Percentiles rank a stretch among this genome's conserved stretches.
phyloP scores from a whole-genome alignment of 2,888 invertebrate species.

The Cheilosia vulpina region DNA sequence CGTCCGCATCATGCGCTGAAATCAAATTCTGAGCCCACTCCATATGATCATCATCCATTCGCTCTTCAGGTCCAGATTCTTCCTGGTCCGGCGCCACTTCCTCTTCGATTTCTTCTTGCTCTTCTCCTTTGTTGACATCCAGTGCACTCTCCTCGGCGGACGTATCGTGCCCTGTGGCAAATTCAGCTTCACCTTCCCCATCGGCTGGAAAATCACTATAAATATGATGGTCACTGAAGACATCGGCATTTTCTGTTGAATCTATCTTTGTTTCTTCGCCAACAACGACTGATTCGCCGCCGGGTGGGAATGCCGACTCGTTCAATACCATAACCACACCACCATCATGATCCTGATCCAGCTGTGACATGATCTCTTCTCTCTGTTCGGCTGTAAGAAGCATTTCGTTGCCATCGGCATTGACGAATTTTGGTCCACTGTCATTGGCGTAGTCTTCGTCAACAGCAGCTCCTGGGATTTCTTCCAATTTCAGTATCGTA shows the following conservation, averaged over 20 bases:
- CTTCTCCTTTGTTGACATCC: slow-evolving; percentile 31
- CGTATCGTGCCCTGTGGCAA: slow-evolving; percentile 3
- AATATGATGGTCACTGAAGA: slow-evolving; percentile 80
- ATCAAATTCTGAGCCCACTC: slow-evolving; percentile 82
- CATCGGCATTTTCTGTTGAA: slow-evolving; percentile 79
- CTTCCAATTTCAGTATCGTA: slow-evolving; percentile 76
- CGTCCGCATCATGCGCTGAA: slow-evolving; percentile 80
- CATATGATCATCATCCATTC: slow-evolving; percentile 73
- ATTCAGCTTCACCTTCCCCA: slow-evolving; percentile 43
- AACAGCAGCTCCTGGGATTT: neutral
- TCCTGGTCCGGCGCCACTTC: slow-evolving; percentile 53
- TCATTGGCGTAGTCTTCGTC: slow-evolving; percentile 53
- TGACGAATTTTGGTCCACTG: slow-evolving; percentile 83
- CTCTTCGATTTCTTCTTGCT: slow-evolving; percentile 34
- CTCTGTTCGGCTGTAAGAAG: slow-evolving; percentile 83
- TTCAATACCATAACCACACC: slow-evolving; percentile 83
- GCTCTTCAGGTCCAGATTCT: slow-evolving; percentile 79
- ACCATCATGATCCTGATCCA: slow-evolving; percentile 82
- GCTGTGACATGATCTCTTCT: slow-evolving; percentile 82
- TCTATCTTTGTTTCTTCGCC: slow-evolving; percentile 68
- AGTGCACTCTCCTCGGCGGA: slow-evolving; percentile 10
- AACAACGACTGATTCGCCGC: slow-evolving; percentile 12
- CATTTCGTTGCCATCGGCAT: slow-evolving; percentile 84
- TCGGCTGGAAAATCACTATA: slow-evolving; percentile 78
- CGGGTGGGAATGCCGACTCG: slow-evolving; percentile 75